Evolutionary conservation across 2,888 invertebrate genomes (phyloP), one percentile per base, ranked within the genome.

Genomic region (Acrobeloides nanus): DNA sequence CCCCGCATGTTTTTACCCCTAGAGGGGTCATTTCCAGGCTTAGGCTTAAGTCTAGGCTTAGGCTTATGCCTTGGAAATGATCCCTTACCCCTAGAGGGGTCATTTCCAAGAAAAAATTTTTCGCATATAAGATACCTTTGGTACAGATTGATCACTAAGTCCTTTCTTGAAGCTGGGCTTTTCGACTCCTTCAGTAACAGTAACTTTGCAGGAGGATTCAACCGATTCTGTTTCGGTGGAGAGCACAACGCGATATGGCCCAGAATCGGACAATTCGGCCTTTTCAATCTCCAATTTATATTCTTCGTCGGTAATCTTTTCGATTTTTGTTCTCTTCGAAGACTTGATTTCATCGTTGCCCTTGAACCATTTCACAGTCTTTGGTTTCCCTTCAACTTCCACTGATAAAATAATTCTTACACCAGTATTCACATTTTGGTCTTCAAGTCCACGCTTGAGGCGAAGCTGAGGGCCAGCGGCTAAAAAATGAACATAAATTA

Each of bases 371-470:
- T 82, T 84, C 18, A 90, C 82, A 51, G 82, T 83, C 51, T 83
- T 82, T 0, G 89, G 89, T 66, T 84, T 86, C 0, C 87, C 84
- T 74, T 86, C 83, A 0, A 86, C 81, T 68, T 84, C 62, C 18
- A 63, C 59, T 1, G 59, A 59, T 7, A 69, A 62, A 31, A 40
- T 53, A 29, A 68, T 57, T 35, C 56, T 62, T 33, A 53, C 49
- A 42, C 68, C 68, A 31, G 50, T 44, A 5, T 49, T 45, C 33
- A 67, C 44, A 38, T 70, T 69, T 37, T 72, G 67, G 55, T 77
- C 76, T n/a, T 64, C 51, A 40, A 73, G 57, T n/a, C 57, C 61
- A 38, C 52, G 51, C 35, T 52, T 57, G 23, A 64, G 43, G 17
- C 51, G 51, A 3, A 49, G 33, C 10, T 31, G 52, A 3, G 17